Base-by-base conservation (phyloP, 2,113 vertebrate genomes). In the Anarrhichthys ocellatus region DNA sequence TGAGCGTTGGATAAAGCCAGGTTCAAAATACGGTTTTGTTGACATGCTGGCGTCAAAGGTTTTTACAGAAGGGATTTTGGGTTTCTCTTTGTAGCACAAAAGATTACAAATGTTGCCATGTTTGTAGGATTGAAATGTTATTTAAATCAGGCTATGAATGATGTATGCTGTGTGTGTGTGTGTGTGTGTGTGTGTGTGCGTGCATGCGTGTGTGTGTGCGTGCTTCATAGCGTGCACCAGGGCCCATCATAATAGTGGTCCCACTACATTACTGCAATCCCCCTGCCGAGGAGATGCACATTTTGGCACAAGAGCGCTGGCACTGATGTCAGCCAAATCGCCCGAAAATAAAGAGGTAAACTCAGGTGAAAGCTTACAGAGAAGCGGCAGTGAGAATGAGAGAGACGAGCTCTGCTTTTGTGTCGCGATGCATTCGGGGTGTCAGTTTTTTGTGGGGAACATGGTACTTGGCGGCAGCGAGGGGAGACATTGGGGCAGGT, bases 401-500 rank as follows among this genome's bases (percentile, higher is more conserved):
- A 48, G 29, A 50, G 32, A 42, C 52, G 27, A 70, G 46, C 58
- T 64, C 46, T 48, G 73, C 44, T 58, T 63, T 65, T 72, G 34
- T 78, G 36, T 13, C 48, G 32, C 11, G 29, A 42, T 70, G 32
- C 48, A 13, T 62, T 75, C 63, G 56, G 36, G 46, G 46, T 20
- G 79, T 85, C 76, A 76, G 48, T 69, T 48, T 73, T 76, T 48
- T 76, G 40, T 48, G 46, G 62, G 48, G 74, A 82, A 74, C 69
- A 58, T 4, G 20, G 4, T 74, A 20, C 76, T 77, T 77, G 73
- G 73, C 67, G 67, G 73, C 24, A 73, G 38, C 61, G 11, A 38
- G 24, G 48, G 48, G 32, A 79, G 66, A 52, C 48, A 34, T 72
- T 44, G 44, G 73, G 15, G 24, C 38, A 18, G 36, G 18, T 72